Evolutionary conservation across 2,888 invertebrate genomes (phyloP), one percentile per base, ranked within the genome.

Genomic region (Phymatocera aterrima): DNA sequence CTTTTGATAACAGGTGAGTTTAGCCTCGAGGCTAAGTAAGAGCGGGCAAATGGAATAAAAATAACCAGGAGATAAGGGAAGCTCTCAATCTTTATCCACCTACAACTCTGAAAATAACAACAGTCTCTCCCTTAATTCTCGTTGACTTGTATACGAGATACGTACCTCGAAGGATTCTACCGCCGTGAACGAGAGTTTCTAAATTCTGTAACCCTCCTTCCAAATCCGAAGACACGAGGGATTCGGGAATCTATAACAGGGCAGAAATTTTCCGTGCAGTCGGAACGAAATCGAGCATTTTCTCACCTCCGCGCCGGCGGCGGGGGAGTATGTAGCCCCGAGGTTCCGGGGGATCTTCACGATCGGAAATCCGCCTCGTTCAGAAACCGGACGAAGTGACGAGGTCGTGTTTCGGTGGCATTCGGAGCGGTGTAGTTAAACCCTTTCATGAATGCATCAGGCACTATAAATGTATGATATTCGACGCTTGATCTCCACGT

Each of bases 1-100:
- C 54, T 46, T 70, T 70, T 60, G 78, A 78, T 78, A 78, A 74
- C 78, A 74, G 78, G 78, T 78, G 57, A 74, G 18, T 72, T 34
- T 12, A 28, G 51, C 48, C 68, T 46, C 51, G 31, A 72, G 46
- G 31, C 24, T 8, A 28, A 31, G 18, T 10, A 72, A 31, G 72
- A 31, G 34, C 6, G 72, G 28, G 51, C 10, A 72, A 51, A 51
- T 31, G 72, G 21, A 72, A 72, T 37, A 24, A 48, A 48, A 34
- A 34, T 51, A 72, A 51, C 72, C 28, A n/a, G n/a, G 3, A 10
- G 61, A 57, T 28, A 57, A 57, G 57, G 15, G n/a, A n/a, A 57
- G 28, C 28, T 57, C 57, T 57, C 28, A 10, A 57, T 57, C 57
- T 57, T 57, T 57, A 57, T 12, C 21, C 24, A 57, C 28, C 15